Evolutionary conservation across 2,797 vertebrate species (phyloP).

Genomic region (Arctocebus calabarensis): DNA sequence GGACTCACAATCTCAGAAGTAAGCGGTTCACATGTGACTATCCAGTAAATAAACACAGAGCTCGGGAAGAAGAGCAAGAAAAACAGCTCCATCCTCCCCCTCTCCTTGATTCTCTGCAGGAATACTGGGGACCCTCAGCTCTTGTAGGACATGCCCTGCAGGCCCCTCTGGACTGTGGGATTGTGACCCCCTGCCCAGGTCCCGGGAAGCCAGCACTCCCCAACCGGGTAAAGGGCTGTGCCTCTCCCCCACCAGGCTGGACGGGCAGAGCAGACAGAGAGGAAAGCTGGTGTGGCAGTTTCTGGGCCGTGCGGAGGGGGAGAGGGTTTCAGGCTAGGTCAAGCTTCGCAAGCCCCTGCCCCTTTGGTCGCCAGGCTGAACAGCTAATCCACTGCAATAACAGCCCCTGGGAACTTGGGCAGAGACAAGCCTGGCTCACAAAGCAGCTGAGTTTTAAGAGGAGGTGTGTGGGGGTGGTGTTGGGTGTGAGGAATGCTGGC

Average conservation of each 20-base stretch:
- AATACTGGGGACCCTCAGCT: neutral
- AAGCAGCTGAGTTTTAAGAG: slow-evolving; percentile 45
- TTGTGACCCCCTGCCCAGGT: neutral
- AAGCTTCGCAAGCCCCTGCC: neutral
- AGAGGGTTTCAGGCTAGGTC: slow-evolving; percentile 56
- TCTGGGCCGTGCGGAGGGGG: neutral
- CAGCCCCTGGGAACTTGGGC: slow-evolving; percentile 33
- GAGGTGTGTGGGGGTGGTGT: neutral
- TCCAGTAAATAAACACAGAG: neutral
- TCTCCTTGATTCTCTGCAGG: neutral
- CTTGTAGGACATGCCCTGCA: neutral
- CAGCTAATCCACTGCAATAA: slow-evolving; percentile 57
- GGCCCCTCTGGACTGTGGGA: neutral
- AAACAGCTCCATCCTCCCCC: neutral
- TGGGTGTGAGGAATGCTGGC: neutral
- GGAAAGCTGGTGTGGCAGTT: neutral
- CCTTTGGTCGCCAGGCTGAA: neutral
- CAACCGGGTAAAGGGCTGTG: neutral
- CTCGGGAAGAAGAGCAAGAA: neutral
- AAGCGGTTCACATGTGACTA: neutral
- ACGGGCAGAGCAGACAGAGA: neutral
- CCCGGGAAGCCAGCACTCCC: neutral
- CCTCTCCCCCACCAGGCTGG: neutral
- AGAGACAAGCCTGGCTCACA: slow-evolving; percentile 40
- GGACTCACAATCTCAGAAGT: neutral